phyloP scores from a whole-genome alignment of 2,113 vertebrate species.

The Epinephelus fuscoguttatus region DNA sequence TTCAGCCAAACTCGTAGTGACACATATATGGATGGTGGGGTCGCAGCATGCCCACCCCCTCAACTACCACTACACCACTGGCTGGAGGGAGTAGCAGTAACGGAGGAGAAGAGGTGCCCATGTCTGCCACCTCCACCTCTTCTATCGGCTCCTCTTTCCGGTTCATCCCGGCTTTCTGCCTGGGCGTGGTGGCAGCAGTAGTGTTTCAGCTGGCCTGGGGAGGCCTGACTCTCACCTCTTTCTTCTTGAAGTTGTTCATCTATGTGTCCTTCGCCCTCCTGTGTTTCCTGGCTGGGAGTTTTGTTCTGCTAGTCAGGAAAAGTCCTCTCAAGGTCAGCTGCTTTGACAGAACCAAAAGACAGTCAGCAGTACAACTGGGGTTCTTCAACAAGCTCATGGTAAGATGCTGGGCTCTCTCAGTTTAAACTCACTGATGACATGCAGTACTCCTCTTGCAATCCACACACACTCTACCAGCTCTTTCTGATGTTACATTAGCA shows the following conservation, averaged over 20 bases:
- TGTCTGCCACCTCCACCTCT: slow-evolving; percentile 65
- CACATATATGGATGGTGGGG: slow-evolving; percentile 80
- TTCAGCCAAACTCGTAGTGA: slow-evolving; percentile 51
- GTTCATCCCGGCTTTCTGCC: slow-evolving; percentile 79
- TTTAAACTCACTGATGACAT: no score
- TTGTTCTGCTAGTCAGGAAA: slow-evolving; percentile 81
- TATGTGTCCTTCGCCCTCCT: slow-evolving; percentile 85
- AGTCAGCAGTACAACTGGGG: slow-evolving; percentile 65
- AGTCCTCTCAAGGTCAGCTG: slow-evolving; percentile 81
- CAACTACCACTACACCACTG: slow-evolving; percentile 59
- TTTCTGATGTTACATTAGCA: background rate
- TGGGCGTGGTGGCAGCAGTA: slow-evolving; percentile 82
- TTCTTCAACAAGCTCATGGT: slow-evolving; percentile 85
- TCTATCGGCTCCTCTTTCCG: slow-evolving; percentile 67
- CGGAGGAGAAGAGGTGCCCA: slow-evolving; percentile 68
- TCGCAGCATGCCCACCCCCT: slow-evolving; percentile 78
- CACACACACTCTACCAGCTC: background rate
- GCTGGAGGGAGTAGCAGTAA: slow-evolving; percentile 77
- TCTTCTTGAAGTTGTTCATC: slow-evolving; percentile 85
- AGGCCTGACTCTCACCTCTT: slow-evolving; percentile 82
- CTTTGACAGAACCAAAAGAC: slow-evolving; percentile 72
- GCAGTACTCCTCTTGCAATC: no score
- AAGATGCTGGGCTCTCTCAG: slow-evolving; percentile 31
- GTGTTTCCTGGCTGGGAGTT: slow-evolving; percentile 84
- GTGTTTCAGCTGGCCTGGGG: slow-evolving; percentile 83